phyloP scores from a whole-genome alignment of 2,797 vertebrate genomes.

The Sardinella longiceps region DNA sequence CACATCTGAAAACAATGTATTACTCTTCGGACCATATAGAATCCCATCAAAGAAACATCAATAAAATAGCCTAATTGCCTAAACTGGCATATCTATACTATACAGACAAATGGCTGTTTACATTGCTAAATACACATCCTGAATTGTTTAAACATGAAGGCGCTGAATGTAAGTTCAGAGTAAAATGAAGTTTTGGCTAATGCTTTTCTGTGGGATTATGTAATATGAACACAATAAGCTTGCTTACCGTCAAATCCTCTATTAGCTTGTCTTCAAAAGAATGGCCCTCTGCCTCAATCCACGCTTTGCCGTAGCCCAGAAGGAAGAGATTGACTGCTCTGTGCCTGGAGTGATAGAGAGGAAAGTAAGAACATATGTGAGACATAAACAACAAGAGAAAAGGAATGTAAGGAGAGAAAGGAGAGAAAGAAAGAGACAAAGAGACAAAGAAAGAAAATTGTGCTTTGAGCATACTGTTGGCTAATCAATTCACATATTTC shows the following conservation, averaged over 20 bases:
- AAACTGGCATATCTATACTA: conserved; percentile 13
- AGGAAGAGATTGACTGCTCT: conserved; percentile 93
- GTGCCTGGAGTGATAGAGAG: conserved; percentile 76
- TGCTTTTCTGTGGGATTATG: conserved; percentile 9
- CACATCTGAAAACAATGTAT: conserved; percentile 14
- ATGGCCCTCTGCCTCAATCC: conserved; percentile 88
- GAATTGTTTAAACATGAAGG: neutral
- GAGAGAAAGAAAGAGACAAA: conserved; percentile 25
- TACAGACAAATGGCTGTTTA: neutral
- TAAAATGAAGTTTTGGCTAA: conserved; percentile 7
- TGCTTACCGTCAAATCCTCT: conserved; percentile 91
- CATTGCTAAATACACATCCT: neutral
- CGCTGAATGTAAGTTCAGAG: neutral
- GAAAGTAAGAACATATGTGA: conserved; percentile 5
- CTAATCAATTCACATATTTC: neutral
- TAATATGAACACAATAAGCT: conserved; percentile 7
- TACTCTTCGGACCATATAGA: neutral
- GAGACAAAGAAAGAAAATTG: neutral
- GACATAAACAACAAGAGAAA: neutral
- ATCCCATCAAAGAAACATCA: conserved; percentile 7
- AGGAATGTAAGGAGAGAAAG: neutral
- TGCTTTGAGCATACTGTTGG: neutral
- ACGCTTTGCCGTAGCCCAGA: conserved; percentile 91
- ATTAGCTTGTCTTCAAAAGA: conserved; percentile 91
- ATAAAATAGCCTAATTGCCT: neutral